Conservation (phyloP, 2,113 vertebrate species). For the Pao palembangensis region DNA sequence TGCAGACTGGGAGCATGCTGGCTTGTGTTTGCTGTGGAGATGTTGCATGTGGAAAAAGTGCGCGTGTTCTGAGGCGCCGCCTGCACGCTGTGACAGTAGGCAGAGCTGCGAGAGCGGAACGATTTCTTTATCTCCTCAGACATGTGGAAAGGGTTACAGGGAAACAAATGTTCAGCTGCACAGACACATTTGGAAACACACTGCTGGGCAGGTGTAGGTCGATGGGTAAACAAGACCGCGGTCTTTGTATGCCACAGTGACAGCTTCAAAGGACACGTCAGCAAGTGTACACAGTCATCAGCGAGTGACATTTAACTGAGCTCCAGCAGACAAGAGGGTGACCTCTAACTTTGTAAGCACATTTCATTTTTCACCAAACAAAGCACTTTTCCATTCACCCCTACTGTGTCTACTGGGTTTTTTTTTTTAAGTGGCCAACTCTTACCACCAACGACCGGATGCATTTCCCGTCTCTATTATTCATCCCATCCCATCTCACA, state of each 20-base stretch:
- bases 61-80: constrained; percentile 10
- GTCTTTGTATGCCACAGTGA: constrained; percentile 53
- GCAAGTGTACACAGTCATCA: constrained; percentile 31
- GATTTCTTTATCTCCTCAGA: constrained; percentile 5
- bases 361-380: constrained; percentile 4
- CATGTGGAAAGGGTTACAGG: background rate
- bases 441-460: background rate
- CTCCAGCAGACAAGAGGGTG: constrained; percentile 25
- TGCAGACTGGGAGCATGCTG: constrained; percentile 5
- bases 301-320: constrained; percentile 65
- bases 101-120: constrained; percentile 3
- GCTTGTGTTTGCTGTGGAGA: constrained; percentile 8
- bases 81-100: constrained; percentile 4
- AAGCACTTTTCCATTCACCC: background rate
- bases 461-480: too few species aligned
- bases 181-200: constrained; percentile 12
- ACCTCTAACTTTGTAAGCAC: constrained; percentile 25
- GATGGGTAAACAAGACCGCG: constrained; percentile 51
- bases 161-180: background rate
- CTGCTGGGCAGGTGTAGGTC: constrained; percentile 23
- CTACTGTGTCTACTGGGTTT: background rate
- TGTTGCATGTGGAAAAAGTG: background rate
- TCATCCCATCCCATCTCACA: background rate
- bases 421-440: background rate
- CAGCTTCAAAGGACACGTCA: constrained; percentile 59